A percentile compares a stretch with the other conserved stretches of the same genome.
Conservation (phyloP, 2,888 invertebrate species). For the Deladenus siricidicola region DNA sequence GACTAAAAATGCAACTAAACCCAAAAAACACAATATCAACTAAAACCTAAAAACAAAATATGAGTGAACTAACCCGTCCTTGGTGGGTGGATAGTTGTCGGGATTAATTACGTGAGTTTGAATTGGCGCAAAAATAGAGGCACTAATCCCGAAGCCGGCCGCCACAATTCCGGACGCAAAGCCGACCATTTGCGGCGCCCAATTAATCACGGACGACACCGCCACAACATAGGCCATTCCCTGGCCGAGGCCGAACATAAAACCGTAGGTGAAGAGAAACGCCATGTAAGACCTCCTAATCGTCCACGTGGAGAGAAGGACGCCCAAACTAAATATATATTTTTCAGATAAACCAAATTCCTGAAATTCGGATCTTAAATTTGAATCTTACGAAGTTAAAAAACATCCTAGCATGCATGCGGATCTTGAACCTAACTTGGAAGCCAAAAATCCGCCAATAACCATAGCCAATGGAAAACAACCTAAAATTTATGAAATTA, state of each 20-base stretch:
- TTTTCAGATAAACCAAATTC: no score
- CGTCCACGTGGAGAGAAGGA: constrained; percentile 41
- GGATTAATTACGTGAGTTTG: constrained; percentile 50
- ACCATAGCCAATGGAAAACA: constrained; percentile 53
- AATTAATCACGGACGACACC: constrained; percentile 49
- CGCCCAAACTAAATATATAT: constrained; percentile 40
- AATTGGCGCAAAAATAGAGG: constrained; percentile 52
- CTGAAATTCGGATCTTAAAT: no score
- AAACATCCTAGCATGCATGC: constrained; percentile 46
- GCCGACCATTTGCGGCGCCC: constrained; percentile 51
- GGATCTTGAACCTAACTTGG: constrained; percentile 35
- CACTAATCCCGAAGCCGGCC: constrained; percentile 50
- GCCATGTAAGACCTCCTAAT: constrained; percentile 40
- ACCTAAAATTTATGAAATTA: constrained; percentile 26
- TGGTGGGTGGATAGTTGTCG: constrained; percentile 39
- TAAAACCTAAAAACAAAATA: background rate
- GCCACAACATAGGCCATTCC: constrained; percentile 52
- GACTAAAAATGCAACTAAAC: no score
- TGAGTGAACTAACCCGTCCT: constrained; percentile 36
- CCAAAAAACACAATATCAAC: no score
- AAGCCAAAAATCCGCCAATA: constrained; percentile 44
- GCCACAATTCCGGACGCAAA: constrained; percentile 50
- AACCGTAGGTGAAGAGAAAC: constrained; percentile 47
- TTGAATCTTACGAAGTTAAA: constrained; percentile 38
- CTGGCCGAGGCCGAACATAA: constrained; percentile 49